phyloP scores from a whole-genome alignment of 2,113 vertebrate genomes.

The Hypocryptadius cinnamomeus region DNA sequence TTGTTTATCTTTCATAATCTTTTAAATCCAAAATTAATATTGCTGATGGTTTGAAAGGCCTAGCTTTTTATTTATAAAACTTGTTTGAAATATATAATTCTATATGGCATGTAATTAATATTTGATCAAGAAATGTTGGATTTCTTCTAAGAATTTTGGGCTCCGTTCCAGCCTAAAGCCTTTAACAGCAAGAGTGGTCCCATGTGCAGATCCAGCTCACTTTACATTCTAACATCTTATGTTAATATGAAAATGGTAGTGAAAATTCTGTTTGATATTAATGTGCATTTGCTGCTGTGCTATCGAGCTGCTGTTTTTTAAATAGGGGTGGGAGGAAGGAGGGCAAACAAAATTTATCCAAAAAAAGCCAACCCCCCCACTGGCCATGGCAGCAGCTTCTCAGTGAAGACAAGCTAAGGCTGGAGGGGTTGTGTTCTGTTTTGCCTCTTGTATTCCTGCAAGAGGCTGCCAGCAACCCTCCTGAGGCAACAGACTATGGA shows the following conservation, averaged over 20 bases:
- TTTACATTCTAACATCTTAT: background rate
- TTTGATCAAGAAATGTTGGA: slow-evolving; percentile 44
- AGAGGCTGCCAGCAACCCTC: background rate
- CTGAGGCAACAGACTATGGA: background rate
- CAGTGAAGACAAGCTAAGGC: background rate
- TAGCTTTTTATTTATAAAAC: slow-evolving; percentile 43
- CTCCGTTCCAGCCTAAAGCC: slow-evolving; percentile 33
- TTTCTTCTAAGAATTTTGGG: slow-evolving; percentile 25
- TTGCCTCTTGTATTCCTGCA: background rate
- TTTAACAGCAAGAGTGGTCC: slow-evolving; percentile 40
- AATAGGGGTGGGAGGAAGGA: background rate
- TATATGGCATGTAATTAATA: slow-evolving; percentile 55
- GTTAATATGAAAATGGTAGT: background rate
- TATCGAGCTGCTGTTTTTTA: background rate
- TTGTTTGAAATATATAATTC: slow-evolving; percentile 37
- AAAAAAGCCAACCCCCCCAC: background rate
- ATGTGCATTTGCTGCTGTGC: slow-evolving; percentile 25
- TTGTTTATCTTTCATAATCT: slow-evolving; percentile 59
- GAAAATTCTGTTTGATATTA: slow-evolving; percentile 53
- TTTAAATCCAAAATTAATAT: slow-evolving; percentile 49
- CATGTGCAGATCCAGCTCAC: slow-evolving; percentile 8
- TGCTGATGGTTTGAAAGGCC: slow-evolving; percentile 47
- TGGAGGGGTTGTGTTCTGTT: background rate
- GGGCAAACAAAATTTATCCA: background rate
- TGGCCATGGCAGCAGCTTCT: background rate